A percentile compares a stretch with the other conserved stretches of the same genome.
Evolutionary conservation across 2,113 vertebrate species (phyloP).

Genomic region (Campylomormyrus numenius): DNA sequence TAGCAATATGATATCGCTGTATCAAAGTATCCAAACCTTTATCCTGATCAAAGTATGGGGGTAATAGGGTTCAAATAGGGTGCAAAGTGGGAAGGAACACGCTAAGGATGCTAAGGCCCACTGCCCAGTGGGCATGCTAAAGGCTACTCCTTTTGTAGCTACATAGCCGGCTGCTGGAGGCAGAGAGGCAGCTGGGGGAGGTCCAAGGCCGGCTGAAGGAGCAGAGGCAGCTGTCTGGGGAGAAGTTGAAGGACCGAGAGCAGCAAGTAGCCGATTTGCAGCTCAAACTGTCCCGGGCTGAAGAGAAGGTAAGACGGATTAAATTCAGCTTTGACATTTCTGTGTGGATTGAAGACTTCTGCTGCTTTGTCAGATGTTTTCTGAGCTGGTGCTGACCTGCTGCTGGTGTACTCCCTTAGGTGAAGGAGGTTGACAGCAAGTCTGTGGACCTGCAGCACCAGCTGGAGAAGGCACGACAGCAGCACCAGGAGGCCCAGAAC

Average conservation of each 20-base stretch:
- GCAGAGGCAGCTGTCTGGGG: slow-evolving; percentile 91
- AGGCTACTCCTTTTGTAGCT: slow-evolving; percentile 57
- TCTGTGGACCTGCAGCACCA: slow-evolving; percentile 86
- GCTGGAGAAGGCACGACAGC: slow-evolving; percentile 88
- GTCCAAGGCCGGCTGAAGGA: slow-evolving; percentile 92
- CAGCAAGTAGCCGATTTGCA: slow-evolving; percentile 90
- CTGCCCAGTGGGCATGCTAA: background rate
- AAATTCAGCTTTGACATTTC: background rate
- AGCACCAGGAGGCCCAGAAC: slow-evolving; percentile 87
- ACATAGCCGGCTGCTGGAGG: slow-evolving; percentile 85
- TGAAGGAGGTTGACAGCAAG: slow-evolving; percentile 78
- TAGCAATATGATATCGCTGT: background rate
- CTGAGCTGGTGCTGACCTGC: background rate
- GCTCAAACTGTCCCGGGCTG: slow-evolving; percentile 82
- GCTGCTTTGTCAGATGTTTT: background rate
- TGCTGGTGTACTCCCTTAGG: slow-evolving; percentile 50
- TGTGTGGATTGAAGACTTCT: background rate
- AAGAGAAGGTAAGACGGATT: slow-evolving; percentile 73
- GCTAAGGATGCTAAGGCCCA: background rate
- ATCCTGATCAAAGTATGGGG: background rate
- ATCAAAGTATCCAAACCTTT: background rate
- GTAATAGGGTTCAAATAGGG: background rate
- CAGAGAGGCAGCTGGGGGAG: slow-evolving; percentile 88
- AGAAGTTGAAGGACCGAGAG: slow-evolving; percentile 92
- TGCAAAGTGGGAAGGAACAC: background rate